Evolutionary conservation across 2,888 invertebrate species (phyloP).

Genomic region (Netelia melanura): DNA sequence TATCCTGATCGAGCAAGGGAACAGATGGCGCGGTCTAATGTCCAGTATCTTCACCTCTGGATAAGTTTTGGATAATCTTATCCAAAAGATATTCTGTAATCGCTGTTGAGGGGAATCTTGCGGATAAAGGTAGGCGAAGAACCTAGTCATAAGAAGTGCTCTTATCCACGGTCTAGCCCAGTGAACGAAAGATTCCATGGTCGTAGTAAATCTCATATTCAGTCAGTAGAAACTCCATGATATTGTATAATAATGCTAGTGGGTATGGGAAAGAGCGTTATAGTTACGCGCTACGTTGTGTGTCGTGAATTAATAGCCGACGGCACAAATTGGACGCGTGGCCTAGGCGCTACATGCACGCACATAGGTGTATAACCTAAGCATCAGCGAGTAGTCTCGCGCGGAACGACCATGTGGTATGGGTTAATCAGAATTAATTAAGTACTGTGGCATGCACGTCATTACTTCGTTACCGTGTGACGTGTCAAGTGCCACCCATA

Average conservation of each 20-base stretch:
- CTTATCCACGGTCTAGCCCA: too few relatives aligned
- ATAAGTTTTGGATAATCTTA: too few relatives aligned
- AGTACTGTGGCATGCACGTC: slow-evolving; percentile 83
- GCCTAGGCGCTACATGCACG: slow-evolving; percentile 66
- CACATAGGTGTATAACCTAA: not conserved
- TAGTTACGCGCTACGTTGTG: slow-evolving; percentile 61
- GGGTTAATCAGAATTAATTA: slow-evolving; percentile 85
- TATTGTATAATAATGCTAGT: slow-evolving; percentile 30
- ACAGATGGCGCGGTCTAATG: too few relatives aligned
- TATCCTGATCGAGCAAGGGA: too few relatives aligned
- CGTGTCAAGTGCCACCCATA: slow-evolving; percentile 82
- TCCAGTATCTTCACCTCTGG: too few relatives aligned
- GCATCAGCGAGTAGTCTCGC: slow-evolving; percentile 70
- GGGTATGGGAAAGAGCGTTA: slow-evolving; percentile 26
- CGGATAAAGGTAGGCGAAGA: too few relatives aligned
- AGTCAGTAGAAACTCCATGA: not conserved
- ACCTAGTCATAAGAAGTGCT: too few relatives aligned
- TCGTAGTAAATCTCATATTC: too few relatives aligned
- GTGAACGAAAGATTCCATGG: too few relatives aligned
- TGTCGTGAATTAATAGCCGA: slow-evolving; percentile 79
- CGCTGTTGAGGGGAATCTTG: too few relatives aligned
- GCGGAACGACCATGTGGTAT: slow-evolving; percentile 83
- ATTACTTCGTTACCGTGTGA: slow-evolving; percentile 84
- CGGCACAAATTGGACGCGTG: slow-evolving; percentile 79
- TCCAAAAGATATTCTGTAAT: too few relatives aligned